Evolutionary conservation across 1,140 invertebrate genomes (phyloP), one percentile per base, ranked within the genome.

Genomic region (Anastrepha obliqua): DNA sequence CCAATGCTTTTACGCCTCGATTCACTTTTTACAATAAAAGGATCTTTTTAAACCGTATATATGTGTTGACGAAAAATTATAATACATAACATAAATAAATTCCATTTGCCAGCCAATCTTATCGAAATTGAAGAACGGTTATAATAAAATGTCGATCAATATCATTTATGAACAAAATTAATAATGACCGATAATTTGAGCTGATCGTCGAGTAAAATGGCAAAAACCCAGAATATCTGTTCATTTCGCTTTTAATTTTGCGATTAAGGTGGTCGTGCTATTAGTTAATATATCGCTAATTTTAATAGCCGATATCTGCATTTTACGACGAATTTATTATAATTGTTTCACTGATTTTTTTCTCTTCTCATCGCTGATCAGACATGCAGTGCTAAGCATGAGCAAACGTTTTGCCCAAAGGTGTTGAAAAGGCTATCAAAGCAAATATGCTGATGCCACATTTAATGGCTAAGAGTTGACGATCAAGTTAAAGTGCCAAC

Each of bases 301-400:
- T 39, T 74, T 47, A 74, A 74, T 47, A 74, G 39, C 42, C 67
- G 67, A 74, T 74, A 74, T 47, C 42, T 44, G 67, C 42, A 74
- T 74, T 74, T 74, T 74, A 74, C 67, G 67, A 47, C 44, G 67
- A n/a, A 74, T 74, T 74, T 74, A 74, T 47, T 74, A n/a, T 74
- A 74, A 74, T 74, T 74, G 44, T 44, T 74, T 6, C 64, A 15
- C 39, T 44, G 39, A 15, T 20, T 29, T 67, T 42, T 29, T 55
- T 55, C 11, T 55, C 51, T 55, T 55, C 6, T 55, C 11, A 15
- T 62, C 15, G 51, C 51, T 62, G 60, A 8, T 62, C 60, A n/a
- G 8, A 55, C 6, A 55, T 62, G 60, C 60, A 17, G 3, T 74
- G 67, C 29, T 20, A 9, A 74, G 15, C 67, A 42, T 74, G 44